phyloP scores from a whole-genome alignment of 2,797 vertebrate genomes.

The Mormyrops boulengeri region DNA sequence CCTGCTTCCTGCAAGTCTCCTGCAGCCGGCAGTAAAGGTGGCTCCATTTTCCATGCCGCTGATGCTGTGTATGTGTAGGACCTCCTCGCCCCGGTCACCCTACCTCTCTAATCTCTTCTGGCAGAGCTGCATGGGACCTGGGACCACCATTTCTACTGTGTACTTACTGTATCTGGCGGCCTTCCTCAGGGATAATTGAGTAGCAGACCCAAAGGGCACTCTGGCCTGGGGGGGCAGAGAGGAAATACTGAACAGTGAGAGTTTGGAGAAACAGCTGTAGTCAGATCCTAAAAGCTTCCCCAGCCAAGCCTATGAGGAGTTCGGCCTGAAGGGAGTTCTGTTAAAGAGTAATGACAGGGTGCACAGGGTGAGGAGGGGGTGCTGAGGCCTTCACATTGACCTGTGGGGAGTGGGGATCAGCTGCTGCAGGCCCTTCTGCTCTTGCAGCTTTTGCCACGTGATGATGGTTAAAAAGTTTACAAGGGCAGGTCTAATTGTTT shows the following conservation, averaged over 20 bases:
- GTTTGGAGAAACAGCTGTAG: neutral
- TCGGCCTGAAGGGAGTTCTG: neutral
- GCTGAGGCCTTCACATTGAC: neutral
- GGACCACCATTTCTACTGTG: neutral
- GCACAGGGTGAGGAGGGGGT: neutral
- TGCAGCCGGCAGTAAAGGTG: neutral
- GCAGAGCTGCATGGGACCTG: neutral
- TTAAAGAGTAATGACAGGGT: neutral
- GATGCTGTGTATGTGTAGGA: neutral
- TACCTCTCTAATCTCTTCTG: neutral
- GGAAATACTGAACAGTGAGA: neutral
- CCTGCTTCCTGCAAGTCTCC: slow-evolving; percentile 20
- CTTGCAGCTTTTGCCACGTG: neutral
- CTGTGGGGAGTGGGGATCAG: neutral
- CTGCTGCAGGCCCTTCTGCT: neutral
- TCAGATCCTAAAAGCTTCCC: neutral
- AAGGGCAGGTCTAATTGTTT: neutral
- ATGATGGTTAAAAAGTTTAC: neutral
- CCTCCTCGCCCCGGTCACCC: neutral
- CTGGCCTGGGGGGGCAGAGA: neutral
- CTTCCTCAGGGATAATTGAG: neutral
- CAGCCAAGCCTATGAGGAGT: neutral
- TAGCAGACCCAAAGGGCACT: neutral
- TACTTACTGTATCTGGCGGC: neutral
- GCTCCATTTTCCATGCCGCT: neutral